Base-by-base conservation (phyloP, 2,888 invertebrate genomes). In the Diadromus collaris region DNA sequence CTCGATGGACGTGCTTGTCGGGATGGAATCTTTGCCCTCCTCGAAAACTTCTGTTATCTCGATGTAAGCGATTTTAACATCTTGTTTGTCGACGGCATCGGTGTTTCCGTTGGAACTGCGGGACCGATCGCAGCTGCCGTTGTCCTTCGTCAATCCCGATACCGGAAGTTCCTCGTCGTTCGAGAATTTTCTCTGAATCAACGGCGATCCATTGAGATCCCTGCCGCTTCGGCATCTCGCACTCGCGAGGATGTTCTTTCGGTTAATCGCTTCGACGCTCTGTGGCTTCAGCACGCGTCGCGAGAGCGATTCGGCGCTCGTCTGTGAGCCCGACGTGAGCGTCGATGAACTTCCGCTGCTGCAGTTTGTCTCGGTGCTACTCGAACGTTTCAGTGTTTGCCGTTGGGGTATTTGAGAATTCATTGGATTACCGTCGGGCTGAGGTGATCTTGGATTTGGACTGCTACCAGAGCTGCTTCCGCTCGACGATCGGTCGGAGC, bases 181-280 rank as follows among this genome's bases (percentile, higher is more conserved):
- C 13, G 87, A 84, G 90, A 95, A 94, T 88, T 95, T 95, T 81
- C 95, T 92, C 91, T 95, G 95, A 86, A 95, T 94, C 82, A 95
- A 92, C 60, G 95, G 94, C 56, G 95, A 95, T 64, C 95, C 94
- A 85, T 95, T 95, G 73, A 94, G 92, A 89, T 96, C 95, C 84
- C 94, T 93, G 7, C 96, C 97, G 89, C 96, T 96, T 86, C 97
- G 94, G 88, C 96, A 96, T 91, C 96, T 95, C 0, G 97, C 96
- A 63, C 96, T 97, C 27, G 97, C 96, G 68, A 97, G 92, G 83
- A 97, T 97, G 89, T 97, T 97, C 90, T 96, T 95, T 69, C 97
- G 93, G 89, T 97, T 97, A 81, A 96, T 95, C 1, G 96, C 96
- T 90, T 96, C 96, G 54, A 96, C 95, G 86, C 95, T 96, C 84